Base-by-base conservation (phyloP, 2,113 vertebrate species). In the Lethenteron camtschaticum region DNA sequence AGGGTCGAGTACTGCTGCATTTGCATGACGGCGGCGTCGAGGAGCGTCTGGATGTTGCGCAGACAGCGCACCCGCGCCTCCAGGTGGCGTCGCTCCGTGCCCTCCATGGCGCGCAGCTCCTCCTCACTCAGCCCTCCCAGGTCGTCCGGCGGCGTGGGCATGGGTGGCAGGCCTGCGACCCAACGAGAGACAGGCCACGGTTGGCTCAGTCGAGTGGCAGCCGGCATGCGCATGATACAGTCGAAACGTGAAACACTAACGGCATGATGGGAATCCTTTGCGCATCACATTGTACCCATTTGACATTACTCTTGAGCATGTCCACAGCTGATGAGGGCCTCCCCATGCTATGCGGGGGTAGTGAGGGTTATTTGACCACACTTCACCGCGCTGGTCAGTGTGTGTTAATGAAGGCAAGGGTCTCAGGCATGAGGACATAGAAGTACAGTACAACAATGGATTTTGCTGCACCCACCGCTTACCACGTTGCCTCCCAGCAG, bases 1-100 rank as follows among this genome's bases (percentile, higher is more conserved):
- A 90, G 88, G 0, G 82, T 85, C 73, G 94, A 86, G 79, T 95
- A 95, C 77, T 94, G 90, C 81, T 90, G 89, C 79, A 96, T 96
- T 78, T 96, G 91, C 66, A 95, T 80, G 89, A 96, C 91, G 75
- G 90, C 90, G 0, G 90, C 90, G 0, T 95, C 90, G 58, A 95
- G 81, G 71, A 95, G 82, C 0, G 90, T 95, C 81, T 95, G 89
- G 76, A 95, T 92, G 79, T 95, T 95, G 70, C 90, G 89, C 12
- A 94, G 86, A 75, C 89, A 91, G 79, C 92, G 88, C 8, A 96
- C 80, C 57, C 90, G 77, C 3, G 90, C 87, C 73, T 96, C 89
- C 20, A 96, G 78, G 57, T 89, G 82, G n/a, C 84, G 83, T 9
- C 88, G 79, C 1, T 92, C 90, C 1, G 90, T 87, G 1, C 87